These are phyloP conservation scores for Crocidura indochinensis DNA, from an alignment of 2,797 vertebrate genomes.

Conservation along the genomic window DNA sequence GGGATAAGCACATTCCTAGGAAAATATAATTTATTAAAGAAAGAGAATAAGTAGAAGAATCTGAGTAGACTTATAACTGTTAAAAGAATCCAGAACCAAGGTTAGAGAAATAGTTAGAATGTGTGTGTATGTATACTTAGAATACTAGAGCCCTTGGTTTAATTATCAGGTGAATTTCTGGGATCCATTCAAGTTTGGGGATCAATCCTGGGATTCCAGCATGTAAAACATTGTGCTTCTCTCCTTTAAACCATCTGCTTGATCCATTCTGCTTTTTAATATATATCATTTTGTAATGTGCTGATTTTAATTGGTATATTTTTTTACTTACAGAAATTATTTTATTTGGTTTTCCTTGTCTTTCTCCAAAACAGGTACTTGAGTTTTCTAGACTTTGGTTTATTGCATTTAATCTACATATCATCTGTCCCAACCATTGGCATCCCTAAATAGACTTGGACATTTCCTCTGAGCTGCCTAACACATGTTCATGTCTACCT, in stretches of 20 bases:
- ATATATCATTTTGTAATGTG: neutral
- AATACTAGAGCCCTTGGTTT: no score
- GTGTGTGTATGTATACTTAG: no score
- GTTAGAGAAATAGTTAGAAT: neutral
- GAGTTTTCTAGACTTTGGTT: neutral
- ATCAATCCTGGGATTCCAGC: no score
- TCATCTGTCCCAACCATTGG: neutral
- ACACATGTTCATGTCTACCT: neutral
- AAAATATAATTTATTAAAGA: conserved; percentile 16
- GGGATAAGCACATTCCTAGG: neutral
- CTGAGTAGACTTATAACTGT: neutral
- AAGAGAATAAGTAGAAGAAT: neutral
- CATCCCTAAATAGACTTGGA: neutral
- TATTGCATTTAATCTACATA: neutral
- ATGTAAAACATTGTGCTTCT: no score
- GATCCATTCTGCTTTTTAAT: no score
- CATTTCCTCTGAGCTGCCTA: neutral
- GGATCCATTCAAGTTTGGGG: no score
- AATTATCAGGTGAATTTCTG: no score
- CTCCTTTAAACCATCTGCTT: no score
- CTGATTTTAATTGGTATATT: neutral
- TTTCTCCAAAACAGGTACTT: neutral
- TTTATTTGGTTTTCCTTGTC: neutral
- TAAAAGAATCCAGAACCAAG: neutral
- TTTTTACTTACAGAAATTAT: neutral